Percentiles rank a stretch among this genome's conserved stretches.
Conservation (phyloP, 2,113 vertebrate genomes). For the Propithecus coquereli region DNA sequence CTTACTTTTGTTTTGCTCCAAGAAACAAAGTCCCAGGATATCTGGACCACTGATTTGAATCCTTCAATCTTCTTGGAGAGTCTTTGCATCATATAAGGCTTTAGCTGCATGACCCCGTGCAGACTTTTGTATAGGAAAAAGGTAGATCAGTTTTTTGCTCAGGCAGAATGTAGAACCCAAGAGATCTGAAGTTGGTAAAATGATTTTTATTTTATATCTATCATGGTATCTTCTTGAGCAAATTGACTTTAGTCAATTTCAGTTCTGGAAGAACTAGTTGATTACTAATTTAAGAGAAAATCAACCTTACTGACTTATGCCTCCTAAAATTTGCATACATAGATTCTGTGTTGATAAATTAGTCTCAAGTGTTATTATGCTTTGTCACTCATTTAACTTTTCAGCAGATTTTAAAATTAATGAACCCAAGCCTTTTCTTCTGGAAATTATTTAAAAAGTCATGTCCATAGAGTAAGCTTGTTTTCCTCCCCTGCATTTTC, state of each 20-base stretch:
- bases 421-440: background rate
- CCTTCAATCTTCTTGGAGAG: background rate
- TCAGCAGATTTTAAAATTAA: constrained; percentile 49
- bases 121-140: background rate
- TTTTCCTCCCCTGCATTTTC: constrained; percentile 1
- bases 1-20: background rate
- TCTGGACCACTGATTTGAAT: background rate
- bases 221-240: background rate
- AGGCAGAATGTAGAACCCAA: background rate
- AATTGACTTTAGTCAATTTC: background rate
- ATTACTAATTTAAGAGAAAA: constrained; percentile 34
- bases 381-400: constrained; percentile 40
- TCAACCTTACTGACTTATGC: background rate
- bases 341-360: constrained; percentile 34
- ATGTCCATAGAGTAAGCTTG: background rate
- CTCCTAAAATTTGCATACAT: constrained; percentile 28
- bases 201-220: constrained; percentile 12
- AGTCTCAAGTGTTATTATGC: background rate
- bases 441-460: constrained; percentile 35
- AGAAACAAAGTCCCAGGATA: background rate
- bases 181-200: background rate
- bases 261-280: background rate
- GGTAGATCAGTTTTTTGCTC: background rate
- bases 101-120: background rate
- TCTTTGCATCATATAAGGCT: background rate